These are phyloP conservation scores for Pseudochaenichthys georgianus DNA, from an alignment of 2,797 vertebrate genomes.

Conservation along the genomic window DNA sequence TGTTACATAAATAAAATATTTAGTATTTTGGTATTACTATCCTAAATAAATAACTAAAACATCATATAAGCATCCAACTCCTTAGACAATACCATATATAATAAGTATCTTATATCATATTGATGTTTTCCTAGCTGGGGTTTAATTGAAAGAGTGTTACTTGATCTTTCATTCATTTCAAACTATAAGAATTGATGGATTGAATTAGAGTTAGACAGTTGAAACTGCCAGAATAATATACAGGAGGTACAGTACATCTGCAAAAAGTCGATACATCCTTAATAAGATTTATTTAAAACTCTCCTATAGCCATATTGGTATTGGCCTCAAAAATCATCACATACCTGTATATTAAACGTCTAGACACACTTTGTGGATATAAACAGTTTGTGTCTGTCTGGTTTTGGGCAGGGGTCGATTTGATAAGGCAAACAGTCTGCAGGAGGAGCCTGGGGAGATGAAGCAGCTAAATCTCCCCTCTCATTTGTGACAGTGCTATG, in stretches of 20 bases:
- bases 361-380: constrained; percentile 19
- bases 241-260: too few species aligned
- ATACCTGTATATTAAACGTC: not conserved
- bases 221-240: not conserved
- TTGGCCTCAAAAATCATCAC: not conserved
- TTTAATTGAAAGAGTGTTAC: not conserved
- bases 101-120: not conserved
- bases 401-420: constrained; percentile 18
- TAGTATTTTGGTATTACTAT: not conserved
- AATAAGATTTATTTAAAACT: not conserved
- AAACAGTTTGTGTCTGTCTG: constrained; percentile 23
- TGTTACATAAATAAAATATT: not conserved
- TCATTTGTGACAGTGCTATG: constrained; percentile 72
- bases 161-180: not conserved
- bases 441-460: constrained; percentile 50
- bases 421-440: constrained; percentile 49
- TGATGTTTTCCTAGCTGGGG: not conserved
- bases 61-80: not conserved
- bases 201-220: not conserved
- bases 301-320: not conserved
- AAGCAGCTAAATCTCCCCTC: constrained; percentile 73
- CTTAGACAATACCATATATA: not conserved
- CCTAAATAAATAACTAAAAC: not conserved
- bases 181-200: not conserved
- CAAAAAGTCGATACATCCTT: not conserved